phyloP scores from a whole-genome alignment of 2,888 invertebrate genomes.

The Lasiommata megera region DNA sequence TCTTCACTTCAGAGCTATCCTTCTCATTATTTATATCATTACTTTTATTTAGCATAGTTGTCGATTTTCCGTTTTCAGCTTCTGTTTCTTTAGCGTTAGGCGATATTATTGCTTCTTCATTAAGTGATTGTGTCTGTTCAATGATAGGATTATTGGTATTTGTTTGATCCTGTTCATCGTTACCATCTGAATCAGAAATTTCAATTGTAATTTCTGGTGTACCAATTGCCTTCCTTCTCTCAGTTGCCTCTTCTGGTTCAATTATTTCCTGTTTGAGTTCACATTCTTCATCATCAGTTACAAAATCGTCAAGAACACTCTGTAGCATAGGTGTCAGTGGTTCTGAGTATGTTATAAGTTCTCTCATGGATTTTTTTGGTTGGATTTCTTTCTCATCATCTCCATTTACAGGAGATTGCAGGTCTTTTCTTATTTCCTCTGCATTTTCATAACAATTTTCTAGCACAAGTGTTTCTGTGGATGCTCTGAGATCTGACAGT shows the following conservation, averaged over 20 bases:
- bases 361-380: constrained; percentile 48
- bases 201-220: constrained; percentile 28
- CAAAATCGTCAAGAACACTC: constrained; percentile 61
- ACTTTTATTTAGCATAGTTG: constrained; percentile 21
- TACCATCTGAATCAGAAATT: constrained; percentile 31
- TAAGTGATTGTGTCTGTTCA: not conserved
- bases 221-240: constrained; percentile 29
- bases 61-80: constrained; percentile 14
- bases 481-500: constrained; percentile 58
- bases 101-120: constrained; percentile 28
- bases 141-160: not conserved
- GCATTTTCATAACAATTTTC: constrained; percentile 55
- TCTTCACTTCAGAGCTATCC: constrained; percentile 4
- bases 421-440: constrained; percentile 52
- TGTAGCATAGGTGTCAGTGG: constrained; percentile 59
- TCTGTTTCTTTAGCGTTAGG: constrained; percentile 11
- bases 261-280: constrained; percentile 51
- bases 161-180: not conserved
- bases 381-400: constrained; percentile 29
- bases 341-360: constrained; percentile 58
- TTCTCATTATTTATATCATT: constrained; percentile 14
- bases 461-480: constrained; percentile 63
- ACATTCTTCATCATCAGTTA: constrained; percentile 51
- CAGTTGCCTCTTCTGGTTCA: constrained; percentile 37
- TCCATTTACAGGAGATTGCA: constrained; percentile 42